These are phyloP conservation scores for Xestia ashworthii DNA, from an alignment of 2,888 invertebrate species.

Conservation along the genomic window DNA sequence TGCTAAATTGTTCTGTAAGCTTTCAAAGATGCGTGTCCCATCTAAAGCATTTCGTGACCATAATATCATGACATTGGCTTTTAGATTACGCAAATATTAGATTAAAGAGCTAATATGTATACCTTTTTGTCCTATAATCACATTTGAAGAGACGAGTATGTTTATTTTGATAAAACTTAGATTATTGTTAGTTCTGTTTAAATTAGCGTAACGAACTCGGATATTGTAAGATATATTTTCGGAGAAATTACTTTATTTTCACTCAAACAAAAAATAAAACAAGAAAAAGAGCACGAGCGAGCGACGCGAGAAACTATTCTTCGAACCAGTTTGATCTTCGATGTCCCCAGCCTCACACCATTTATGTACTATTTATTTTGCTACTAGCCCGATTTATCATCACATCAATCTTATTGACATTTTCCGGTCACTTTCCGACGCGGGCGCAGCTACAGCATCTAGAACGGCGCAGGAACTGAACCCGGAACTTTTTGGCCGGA, in stretches of 20 bases:
- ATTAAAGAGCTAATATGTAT: constrained; percentile 30
- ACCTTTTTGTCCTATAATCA: constrained; percentile 2
- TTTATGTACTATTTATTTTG: too few relatives aligned
- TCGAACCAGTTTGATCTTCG: not conserved
- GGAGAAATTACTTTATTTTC: too few relatives aligned
- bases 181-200: not conserved
- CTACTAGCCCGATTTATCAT: not conserved
- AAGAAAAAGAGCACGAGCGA: too few relatives aligned
- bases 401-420: constrained; percentile 33
- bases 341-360: too few relatives aligned
- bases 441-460: constrained; percentile 1
- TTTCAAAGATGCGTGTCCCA: not conserved
- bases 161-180: constrained; percentile 3
- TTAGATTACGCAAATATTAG: constrained; percentile 53
- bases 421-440: constrained; percentile 26
- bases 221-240: too few relatives aligned
- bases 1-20: not conserved
- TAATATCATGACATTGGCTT: constrained; percentile 19
- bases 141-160: not conserved
- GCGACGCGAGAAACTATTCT: not conserved
- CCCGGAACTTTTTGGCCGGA: constrained; percentile 43
- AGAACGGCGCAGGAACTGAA: constrained; percentile 31
- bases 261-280: too few relatives aligned
- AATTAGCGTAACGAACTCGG: not conserved
- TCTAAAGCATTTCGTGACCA: constrained; percentile 36